Evolutionary conservation across 2,888 invertebrate genomes (phyloP), one percentile per base, ranked within the genome.

Genomic region (Leuctra nigra): DNA sequence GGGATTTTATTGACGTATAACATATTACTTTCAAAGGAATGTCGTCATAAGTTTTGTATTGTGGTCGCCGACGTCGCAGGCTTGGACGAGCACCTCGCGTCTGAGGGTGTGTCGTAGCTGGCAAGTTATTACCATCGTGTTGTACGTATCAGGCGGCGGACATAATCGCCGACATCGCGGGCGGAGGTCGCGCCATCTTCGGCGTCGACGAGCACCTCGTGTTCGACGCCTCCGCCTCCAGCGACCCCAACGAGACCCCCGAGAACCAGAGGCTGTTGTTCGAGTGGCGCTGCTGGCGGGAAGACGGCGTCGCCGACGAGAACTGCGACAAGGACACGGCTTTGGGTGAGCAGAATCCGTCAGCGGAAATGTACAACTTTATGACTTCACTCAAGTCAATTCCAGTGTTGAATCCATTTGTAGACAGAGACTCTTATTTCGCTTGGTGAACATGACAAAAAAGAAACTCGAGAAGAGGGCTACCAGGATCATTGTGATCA

Each of bases 171-270:
- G 14, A 35, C 1, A 22, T 55, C 25, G 36, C n/a, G n/a, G 48
- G 38, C 16, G 55, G 22, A 11, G 38, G 23, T 16, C 25, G 22
- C 3, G 3, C 7, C 2, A 55, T 38, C 16, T 16, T 55, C n/a
- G 24, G 38, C 11, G 33, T 11, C 9, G 3, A 16, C 4, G 4
- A 47, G 13, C 7, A 47, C 6, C 6, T 55, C 4, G 29, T 38
- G 2, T 20, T 57, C 9, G 36, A 57, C 24, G 57, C 47, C n/a
- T 38, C 48, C 9, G 20, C 7, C 2, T 57, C 57, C n/a, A 20
- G n/a, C n/a, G 57, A 57, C 18, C 57, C 57, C 13, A 57, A 57
- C 54, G 57, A 57, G 22, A 20, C 38, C 11, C 4, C 24, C n/a
- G 22, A 20, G 14, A 20, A 22, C 3, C 53, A 53, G 24, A 36